Percentiles rank a stretch among this genome's conserved stretches.
These are phyloP conservation scores for Gonatopus flavifemur DNA, from an alignment of 1,140 invertebrate genomes.

Conservation along the genomic window DNA sequence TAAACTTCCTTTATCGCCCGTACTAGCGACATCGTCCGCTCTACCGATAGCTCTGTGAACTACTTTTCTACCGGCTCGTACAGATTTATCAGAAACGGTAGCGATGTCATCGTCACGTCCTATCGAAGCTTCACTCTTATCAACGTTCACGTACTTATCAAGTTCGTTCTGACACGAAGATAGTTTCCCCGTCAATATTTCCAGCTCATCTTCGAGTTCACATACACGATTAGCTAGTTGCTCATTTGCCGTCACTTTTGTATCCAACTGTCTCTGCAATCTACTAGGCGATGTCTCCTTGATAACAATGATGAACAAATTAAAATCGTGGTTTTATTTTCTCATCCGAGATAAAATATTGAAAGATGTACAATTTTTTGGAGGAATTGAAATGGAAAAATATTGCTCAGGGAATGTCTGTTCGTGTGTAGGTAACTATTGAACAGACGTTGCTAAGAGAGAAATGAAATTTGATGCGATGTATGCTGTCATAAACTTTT, in stretches of 20 bases:
- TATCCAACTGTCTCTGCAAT: constrained; percentile 42
- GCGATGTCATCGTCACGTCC: constrained; percentile 31
- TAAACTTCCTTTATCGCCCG: constrained; percentile 9
- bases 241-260: constrained; percentile 37
- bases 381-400: no score
- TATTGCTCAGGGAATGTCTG: no score
- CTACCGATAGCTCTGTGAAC: constrained; percentile 7
- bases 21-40: constrained; percentile 7
- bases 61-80: neutral
- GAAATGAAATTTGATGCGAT: no score
- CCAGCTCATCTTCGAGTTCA: constrained; percentile 33
- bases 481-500: no score
- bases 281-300: constrained; percentile 35
- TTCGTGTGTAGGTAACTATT: no score
- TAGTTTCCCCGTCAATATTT: constrained; percentile 18
- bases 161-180: constrained; percentile 11
- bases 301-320: no score
- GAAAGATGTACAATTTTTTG: no score
- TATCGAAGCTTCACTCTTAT: constrained; percentile 15
- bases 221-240: constrained; percentile 31
- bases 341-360: no score
- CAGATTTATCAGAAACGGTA: constrained; percentile 9
- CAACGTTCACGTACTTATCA: constrained; percentile 22
- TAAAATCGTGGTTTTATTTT: no score
- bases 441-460: no score